These are phyloP conservation scores for Diorhabda elongata DNA, from an alignment of 1,140 invertebrate species.

Conservation along the genomic window DNA sequence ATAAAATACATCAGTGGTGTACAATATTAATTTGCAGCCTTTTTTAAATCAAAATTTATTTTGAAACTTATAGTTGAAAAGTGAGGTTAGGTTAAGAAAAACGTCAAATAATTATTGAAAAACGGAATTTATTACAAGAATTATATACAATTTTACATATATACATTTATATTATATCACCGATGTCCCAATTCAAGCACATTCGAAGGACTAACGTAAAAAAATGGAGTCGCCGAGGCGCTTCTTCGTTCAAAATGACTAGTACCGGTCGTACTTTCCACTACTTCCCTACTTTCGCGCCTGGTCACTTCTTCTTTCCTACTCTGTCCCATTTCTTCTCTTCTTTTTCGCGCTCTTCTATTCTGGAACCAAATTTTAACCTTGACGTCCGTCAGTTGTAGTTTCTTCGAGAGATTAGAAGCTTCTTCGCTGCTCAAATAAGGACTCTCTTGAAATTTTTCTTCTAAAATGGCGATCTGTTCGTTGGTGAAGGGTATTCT, in stretches of 20 bases:
- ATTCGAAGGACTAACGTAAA: neutral
- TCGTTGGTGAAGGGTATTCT: slow-evolving; percentile 53
- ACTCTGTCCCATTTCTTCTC: slow-evolving; percentile 50
- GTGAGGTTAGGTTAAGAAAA: too few relatives aligned
- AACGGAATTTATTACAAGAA: too few relatives aligned
- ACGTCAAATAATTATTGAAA: too few relatives aligned
- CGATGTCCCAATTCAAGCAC: slow-evolving; percentile 7
- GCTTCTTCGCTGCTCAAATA: slow-evolving; percentile 55
- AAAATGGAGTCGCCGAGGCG: neutral
- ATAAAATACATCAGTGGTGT: too few relatives aligned
- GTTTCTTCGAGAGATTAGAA: slow-evolving; percentile 45
- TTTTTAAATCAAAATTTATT: too few relatives aligned
- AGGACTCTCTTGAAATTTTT: slow-evolving; percentile 51
- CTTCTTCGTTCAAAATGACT: neutral
- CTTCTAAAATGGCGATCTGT: slow-evolving; percentile 52
- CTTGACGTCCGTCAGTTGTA: slow-evolving; percentile 51
- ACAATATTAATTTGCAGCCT: too few relatives aligned
- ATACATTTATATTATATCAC: neutral
- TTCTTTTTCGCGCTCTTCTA: slow-evolving; percentile 64
- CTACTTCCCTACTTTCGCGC: neutral
- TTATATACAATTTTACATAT: too few relatives aligned
- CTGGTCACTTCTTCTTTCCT: slow-evolving; percentile 2
- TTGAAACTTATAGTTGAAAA: too few relatives aligned
- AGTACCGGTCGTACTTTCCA: neutral
- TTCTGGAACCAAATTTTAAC: slow-evolving; percentile 87